A percentile compares a stretch with the other conserved stretches of the same genome.
Conservation (phyloP, 2,113 vertebrate species). For the Phylloscopus whistleri region DNA sequence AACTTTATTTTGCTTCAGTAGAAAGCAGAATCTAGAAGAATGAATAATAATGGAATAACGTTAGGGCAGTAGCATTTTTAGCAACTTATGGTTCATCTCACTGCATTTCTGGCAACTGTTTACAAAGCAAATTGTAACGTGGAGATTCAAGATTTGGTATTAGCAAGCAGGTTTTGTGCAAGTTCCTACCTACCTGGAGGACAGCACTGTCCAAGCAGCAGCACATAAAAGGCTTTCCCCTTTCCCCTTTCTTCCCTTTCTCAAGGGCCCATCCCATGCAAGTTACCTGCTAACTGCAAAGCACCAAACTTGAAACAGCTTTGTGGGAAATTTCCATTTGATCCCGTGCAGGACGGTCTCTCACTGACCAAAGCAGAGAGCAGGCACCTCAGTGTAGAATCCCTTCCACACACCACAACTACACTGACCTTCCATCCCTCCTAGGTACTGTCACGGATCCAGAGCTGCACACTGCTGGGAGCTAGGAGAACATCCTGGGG, state of each 20-base stretch:
- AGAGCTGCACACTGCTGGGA: background rate
- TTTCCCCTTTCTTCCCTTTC: background rate
- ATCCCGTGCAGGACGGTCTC: background rate
- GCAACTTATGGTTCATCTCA: background rate
- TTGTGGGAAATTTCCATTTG: background rate
- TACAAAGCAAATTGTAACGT: background rate
- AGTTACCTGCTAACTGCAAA: background rate
- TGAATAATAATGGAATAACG: background rate
- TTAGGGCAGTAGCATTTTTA: background rate
- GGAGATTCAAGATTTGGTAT: background rate
- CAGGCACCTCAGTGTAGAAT: accelerated
- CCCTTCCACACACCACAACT: background rate
- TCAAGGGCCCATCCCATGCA: background rate
- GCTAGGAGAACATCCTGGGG: background rate
- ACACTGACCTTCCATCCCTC: background rate
- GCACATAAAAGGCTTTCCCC: accelerated
- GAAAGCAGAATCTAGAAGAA: background rate
- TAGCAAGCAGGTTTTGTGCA: background rate
- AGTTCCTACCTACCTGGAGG: background rate
- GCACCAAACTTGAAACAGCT: background rate
- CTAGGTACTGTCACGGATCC: background rate
- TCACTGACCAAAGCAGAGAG: background rate
- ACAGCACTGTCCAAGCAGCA: background rate
- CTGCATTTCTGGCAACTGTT: background rate
- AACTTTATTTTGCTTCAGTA: background rate